Evolutionary conservation across 2,888 invertebrate genomes (phyloP).

Genomic region (Orthonevra nobilis): DNA sequence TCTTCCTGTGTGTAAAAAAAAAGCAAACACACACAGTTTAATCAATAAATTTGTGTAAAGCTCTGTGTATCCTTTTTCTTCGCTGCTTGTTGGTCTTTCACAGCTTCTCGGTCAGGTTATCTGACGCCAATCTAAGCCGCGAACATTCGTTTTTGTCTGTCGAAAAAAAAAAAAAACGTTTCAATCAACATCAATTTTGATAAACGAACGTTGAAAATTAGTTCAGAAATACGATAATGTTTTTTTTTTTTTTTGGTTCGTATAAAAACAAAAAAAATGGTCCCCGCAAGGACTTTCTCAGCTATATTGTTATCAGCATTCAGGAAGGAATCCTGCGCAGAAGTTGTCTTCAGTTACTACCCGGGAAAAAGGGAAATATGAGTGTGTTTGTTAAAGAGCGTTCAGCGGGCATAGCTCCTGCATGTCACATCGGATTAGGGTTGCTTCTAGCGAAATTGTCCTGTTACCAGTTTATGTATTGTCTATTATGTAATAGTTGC

Average conservation of each 20-base stretch:
- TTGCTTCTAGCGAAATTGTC: constrained; percentile 26
- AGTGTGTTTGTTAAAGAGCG: constrained; percentile 41
- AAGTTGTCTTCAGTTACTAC: constrained; percentile 35
- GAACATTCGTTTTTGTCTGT: no score
- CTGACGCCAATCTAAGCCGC: no score
- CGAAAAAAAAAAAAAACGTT: no score
- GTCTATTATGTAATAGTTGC: constrained; percentile 22
- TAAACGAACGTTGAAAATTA: no score
- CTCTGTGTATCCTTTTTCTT: neutral
- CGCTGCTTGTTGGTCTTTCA: no score
- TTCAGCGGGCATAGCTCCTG: constrained; percentile 33
- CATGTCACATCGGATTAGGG: constrained; percentile 28
- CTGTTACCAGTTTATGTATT: constrained; percentile 15
- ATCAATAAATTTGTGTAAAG: constrained; percentile 43
- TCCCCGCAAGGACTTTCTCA: no score
- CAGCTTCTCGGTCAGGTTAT: no score
- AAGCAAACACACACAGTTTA: constrained; percentile 22
- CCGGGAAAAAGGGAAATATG: constrained; percentile 24
- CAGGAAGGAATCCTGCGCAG: constrained; percentile 31
- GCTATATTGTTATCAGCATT: constrained; percentile 4
- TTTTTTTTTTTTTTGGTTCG: no score
- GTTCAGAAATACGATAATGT: no score
- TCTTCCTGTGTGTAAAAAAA: constrained; percentile 1
- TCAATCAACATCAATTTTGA: no score
- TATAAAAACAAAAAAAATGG: no score